Evolutionary conservation across 2,113 vertebrate genomes (phyloP), one percentile per base, ranked within the genome.

Genomic region (Rhombomys opimus): DNA sequence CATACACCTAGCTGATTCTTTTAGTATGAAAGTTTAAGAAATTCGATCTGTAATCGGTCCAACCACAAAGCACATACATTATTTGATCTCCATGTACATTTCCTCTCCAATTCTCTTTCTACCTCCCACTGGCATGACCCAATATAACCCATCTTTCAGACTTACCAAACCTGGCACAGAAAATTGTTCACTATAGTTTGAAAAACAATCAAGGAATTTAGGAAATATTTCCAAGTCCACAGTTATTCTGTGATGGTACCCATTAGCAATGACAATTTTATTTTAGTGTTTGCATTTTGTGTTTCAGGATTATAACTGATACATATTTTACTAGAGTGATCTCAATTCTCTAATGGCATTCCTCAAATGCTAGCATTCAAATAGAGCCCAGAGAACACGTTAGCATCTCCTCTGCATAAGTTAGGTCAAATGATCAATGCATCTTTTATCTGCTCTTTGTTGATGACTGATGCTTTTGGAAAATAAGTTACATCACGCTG

Each of bases 41-140:
- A 52, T 70, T 32, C 89, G 12, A 13, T 54, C 0, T 90, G 17
- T 61, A 73, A 2, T 32, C 54, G 5, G 89, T 80, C 30, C 2
- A 94, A 70, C 89, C 2, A 57, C 27, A 67, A 3, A 46, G 1
- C 25, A 22, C 7, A 52, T 20, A 63, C 15, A 35, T 52, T 0
- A 5, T 5, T 59, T 54, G 11, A 76, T 76, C 68, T 72, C 12
- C 46, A 63, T 2, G 52, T 20, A 57, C 3, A 65, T 75, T 46
- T 10, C 52, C 23, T 87, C 25, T 23, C 52, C 5, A 23, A 11
- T 65, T 76, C 80, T 17, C 22, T 14, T 22, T 23, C 14, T 77
- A 1, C 35, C 5, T 20, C 0, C n/a, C 17, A 46, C 12, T 38
- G 72, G 0, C 57, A 67, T 13, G 22, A 50, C 32, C 11, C 7